Percentiles rank a stretch among this genome's conserved stretches.
phyloP scores from a whole-genome alignment of 1,140 invertebrate genomes.

The Rhizoglyphus robini region DNA sequence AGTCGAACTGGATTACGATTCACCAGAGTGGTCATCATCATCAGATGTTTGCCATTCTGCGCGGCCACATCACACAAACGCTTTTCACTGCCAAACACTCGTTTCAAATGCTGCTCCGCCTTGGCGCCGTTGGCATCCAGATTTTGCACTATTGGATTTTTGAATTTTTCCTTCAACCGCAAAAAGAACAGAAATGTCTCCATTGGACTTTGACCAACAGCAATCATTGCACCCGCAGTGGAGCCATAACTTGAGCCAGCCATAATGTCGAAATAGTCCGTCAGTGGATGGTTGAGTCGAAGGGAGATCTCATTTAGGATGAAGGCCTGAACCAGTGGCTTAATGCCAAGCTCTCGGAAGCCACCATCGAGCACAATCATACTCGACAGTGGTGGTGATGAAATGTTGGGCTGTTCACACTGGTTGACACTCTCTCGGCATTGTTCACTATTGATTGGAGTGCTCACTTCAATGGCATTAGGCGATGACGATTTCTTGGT shows the following conservation, averaged over 20 bases:
- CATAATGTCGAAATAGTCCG: neutral
- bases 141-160: neutral
- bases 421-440: neutral
- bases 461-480: neutral
- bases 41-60: neutral
- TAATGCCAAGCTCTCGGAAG: neutral
- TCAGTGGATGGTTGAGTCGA: neutral
- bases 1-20: neutral
- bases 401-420: neutral
- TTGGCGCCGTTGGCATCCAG: neutral
- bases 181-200: neutral
- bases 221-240: neutral
- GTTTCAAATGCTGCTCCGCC: neutral
- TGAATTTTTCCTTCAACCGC: neutral
- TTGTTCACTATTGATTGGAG: neutral
- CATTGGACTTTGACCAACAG: neutral
- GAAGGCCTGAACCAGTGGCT: neutral
- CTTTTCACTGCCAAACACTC: neutral
- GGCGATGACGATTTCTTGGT: no score
- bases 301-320: neutral
- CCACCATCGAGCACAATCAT: conserved; percentile 9
- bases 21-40: neutral
- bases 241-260: conserved; percentile 4
- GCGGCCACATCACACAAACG: neutral
- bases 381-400: neutral